Evolutionary conservation across 2,797 vertebrate genomes (phyloP), one percentile per base, ranked within the genome.

Genomic region (Ataeniobius toweri): DNA sequence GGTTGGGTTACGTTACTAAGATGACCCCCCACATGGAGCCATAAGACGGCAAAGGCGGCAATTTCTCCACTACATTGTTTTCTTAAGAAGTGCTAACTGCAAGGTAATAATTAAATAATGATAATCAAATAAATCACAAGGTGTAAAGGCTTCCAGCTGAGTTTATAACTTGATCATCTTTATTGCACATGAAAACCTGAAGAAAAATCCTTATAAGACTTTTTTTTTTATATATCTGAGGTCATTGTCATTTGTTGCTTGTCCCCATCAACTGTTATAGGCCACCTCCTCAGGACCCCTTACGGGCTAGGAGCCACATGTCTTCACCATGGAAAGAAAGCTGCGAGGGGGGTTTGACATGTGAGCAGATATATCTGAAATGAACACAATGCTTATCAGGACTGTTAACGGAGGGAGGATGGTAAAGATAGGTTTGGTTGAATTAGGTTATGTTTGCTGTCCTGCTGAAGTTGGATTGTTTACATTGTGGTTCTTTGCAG

Each of bases 331-430:
- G 80, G 92, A 75, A 91, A 92, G 89, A 78, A 85, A 36, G 73
- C 79, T 28, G 24, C n/a, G 6, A 76, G 59, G 50, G 77, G 61
- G 78, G 72, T 77, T 82, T 75, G 80, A 81, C 76, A 63, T 83
- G 86, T 86, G 84, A 75, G 89, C 88, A 65, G 18, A 88, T 91
- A 88, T 24, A 22, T 79, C 80, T 79, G 72, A 90, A 85, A 89
- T 84, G 77, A 89, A 89, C 80, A 84, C 80, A 72, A 70, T 77
- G 58, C 67, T 61, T 82, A 56, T 82, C 55, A 78, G 81, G 83
- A 83, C 82, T 84, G 86, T 39, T 74, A 56, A 68, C 55, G 55
- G 39, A 77, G 56, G 73, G 31, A 82, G 48, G 81, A 74, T 8
- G 53, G 22, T 22, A 41, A 74, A 65, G 80, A 76, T 59, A 58